Evolutionary conservation across 2,888 invertebrate genomes (phyloP).

Genomic region (Ceratothoa steindachneri): DNA sequence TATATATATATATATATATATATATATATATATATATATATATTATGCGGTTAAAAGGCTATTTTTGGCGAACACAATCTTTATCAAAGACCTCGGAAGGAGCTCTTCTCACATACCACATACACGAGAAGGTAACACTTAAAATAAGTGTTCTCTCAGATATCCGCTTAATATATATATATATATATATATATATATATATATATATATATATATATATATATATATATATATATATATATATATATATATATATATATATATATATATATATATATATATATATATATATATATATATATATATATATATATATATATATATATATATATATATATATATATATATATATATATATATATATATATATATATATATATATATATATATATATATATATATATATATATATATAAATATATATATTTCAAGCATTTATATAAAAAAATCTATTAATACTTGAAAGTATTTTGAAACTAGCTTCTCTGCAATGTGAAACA

Average conservation of each 20-base stretch:
- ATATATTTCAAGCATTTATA: background rate
- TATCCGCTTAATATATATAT: background rate
- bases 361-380: conserved; percentile 1
- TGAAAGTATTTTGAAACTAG: no score
- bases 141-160: no score
- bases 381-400: background rate
- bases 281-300: conserved; percentile 11
- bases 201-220: conserved; percentile 8
- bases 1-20: background rate
- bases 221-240: conserved; percentile 5
- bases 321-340: background rate
- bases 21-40: background rate
- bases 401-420: conserved; percentile 3
- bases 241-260: background rate
- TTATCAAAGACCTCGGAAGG: no score
- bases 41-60: no score
- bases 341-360: conserved; percentile 10
- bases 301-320: conserved; percentile 11
- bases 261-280: conserved; percentile 12
- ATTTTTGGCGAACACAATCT: no score
- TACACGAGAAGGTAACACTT: no score
- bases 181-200: conserved; percentile 11
- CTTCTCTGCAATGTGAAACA: no score
- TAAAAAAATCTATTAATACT: background rate
- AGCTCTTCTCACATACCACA: no score